Conservation (phyloP, 2,888 invertebrate species). For the Eilema depressum region DNA sequence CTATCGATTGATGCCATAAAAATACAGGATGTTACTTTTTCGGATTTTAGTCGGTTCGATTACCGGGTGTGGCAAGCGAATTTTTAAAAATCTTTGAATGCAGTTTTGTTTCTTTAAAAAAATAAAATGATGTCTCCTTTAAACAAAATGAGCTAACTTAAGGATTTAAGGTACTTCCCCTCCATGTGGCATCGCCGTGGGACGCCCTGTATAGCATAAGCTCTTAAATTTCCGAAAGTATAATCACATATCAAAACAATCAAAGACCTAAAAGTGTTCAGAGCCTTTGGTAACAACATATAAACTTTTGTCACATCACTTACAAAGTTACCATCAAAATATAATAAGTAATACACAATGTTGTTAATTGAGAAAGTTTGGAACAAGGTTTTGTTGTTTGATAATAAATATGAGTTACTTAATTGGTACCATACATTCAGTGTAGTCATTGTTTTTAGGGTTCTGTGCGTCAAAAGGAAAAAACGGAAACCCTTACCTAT, state of each 20-base stretch:
- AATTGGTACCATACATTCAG: neutral
- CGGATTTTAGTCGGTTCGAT: too few relatives aligned
- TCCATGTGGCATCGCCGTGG: too few relatives aligned
- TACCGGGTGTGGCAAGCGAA: too few relatives aligned
- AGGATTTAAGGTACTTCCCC: too few relatives aligned
- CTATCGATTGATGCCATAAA: too few relatives aligned
- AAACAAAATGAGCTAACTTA: too few relatives aligned
- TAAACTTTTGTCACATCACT: neutral
- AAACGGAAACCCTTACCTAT: too few relatives aligned
- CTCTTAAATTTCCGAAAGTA: neutral
- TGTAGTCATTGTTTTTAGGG: neutral
- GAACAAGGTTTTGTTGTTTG: neutral
- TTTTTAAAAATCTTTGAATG: too few relatives aligned
- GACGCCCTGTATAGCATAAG: neutral
- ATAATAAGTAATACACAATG: constrained; percentile 3
- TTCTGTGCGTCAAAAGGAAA: too few relatives aligned
- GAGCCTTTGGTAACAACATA: neutral
- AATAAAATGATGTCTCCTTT: too few relatives aligned
- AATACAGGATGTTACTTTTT: too few relatives aligned
- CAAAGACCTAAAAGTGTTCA: neutral
- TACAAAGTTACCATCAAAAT: neutral
- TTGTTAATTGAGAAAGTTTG: constrained; percentile 25
- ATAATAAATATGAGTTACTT: neutral
- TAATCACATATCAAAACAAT: neutral
- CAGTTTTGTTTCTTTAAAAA: too few relatives aligned